Evolutionary conservation across 92 coral and sea anemone species (phyloP), one percentile per base, ranked within the genome.

Genomic region (Umimayanthus kanabou): DNA sequence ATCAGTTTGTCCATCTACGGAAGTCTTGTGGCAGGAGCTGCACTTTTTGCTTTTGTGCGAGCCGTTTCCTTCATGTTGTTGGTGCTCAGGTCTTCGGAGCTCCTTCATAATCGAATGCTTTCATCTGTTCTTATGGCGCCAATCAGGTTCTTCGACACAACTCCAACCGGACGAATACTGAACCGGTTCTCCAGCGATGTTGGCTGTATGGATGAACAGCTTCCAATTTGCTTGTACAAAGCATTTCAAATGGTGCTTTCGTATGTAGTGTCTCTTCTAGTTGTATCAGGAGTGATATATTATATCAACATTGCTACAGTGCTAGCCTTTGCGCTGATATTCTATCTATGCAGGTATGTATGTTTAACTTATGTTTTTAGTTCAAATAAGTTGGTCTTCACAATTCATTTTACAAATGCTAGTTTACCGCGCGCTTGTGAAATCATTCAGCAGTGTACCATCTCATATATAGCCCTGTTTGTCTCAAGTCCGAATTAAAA

Each of bases 131-230:
- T 85, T 4, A 29, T 26, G 67, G 88, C 88, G 64, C 82, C 82
- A 65, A n/a, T 82, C 53, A 6, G 30, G 75, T 82, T 82, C 76
- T 82, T 82, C 39, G 86, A 82, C 73, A 55, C 86, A 58, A 82
- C 43, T 64, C 86, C 86, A 10, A 57, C 28, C 2, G 86, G 86
- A 55, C 25, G 77, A 30, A 82, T 82, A 39, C 40, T 82, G 86
- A 82, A 82, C 73, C 39, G 86, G 45, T 82, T 82, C 64, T 85
- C 88, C 53, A 72, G 39, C 16, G 88, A 85, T 73, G 71, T 85
- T 33, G 88, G 72, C 20, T 72, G 80, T 9, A 18, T 85, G 73
- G 88, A 85, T 55, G 88, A 85, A 23, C 28, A 66, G 5, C 53
- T 85, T 49, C 88, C 88, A 33, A 84, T 69, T 18, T 40, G 61